These are phyloP conservation scores for Laupala kohalensis DNA, from an alignment of 1,140 invertebrate genomes.

Conservation along the genomic window DNA sequence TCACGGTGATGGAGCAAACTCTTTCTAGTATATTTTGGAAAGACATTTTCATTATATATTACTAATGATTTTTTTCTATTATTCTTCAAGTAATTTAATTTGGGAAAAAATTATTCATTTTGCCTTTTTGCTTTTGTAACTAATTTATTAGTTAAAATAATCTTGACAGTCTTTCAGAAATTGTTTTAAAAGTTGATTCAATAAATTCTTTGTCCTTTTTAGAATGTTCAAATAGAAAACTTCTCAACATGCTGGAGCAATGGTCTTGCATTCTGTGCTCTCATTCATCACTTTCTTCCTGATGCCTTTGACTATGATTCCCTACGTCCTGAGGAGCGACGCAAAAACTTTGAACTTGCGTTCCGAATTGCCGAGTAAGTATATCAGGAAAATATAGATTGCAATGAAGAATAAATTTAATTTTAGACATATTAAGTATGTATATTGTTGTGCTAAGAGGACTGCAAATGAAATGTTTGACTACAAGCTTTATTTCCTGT, in stretches of 20 bases:
- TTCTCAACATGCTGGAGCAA: conserved; percentile 94
- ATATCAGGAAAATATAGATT: background rate
- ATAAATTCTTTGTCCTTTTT: conserved; percentile 11
- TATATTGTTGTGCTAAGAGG: too few species aligned
- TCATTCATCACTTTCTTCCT: conserved; percentile 90
- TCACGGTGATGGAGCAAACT: too few species aligned
- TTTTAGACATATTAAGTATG: too few species aligned
- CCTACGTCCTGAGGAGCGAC: conserved; percentile 74
- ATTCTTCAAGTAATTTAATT: background rate
- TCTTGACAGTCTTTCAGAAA: background rate
- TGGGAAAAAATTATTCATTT: background rate
- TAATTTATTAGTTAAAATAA: background rate
- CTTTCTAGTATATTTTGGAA: too few species aligned
- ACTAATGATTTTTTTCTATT: too few species aligned
- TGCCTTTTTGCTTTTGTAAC: background rate
- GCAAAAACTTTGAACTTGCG: conserved; percentile 90
- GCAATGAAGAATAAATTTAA: too few species aligned
- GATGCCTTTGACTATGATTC: conserved; percentile 86
- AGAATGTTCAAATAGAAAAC: conserved; percentile 92
- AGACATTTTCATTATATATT: too few species aligned
- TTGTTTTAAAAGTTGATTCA: background rate
- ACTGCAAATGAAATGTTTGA: too few species aligned
- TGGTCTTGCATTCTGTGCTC: conserved; percentile 90
- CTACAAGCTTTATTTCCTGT: too few species aligned
- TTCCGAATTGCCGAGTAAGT: conserved; percentile 95